A percentile compares a stretch with the other conserved stretches of the same genome.
phyloP scores from a whole-genome alignment of 2,113 vertebrate species.

The Candoia aspera region DNA sequence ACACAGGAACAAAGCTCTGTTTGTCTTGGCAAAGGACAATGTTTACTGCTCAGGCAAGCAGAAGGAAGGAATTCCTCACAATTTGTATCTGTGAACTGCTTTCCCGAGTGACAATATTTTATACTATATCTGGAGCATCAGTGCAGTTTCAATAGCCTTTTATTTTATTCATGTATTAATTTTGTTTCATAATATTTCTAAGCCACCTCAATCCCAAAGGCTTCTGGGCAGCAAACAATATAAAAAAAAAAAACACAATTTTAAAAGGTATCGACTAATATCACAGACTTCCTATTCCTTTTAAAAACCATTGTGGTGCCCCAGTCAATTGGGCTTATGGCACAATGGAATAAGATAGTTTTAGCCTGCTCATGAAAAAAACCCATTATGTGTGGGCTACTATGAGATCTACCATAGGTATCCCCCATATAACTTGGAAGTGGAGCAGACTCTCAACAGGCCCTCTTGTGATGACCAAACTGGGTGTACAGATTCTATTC shows the following conservation, averaged over 20 bases:
- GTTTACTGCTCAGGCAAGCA: slow-evolving; percentile 44
- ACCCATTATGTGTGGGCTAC: background rate
- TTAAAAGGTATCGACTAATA: background rate
- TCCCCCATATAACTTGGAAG: background rate
- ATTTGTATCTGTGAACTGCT: background rate
- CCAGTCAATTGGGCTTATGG: background rate
- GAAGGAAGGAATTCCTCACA: background rate
- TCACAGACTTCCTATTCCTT: background rate
- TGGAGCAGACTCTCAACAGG: background rate
- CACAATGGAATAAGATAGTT: background rate
- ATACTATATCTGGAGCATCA: background rate
- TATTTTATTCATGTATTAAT: background rate
- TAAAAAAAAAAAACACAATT: background rate
- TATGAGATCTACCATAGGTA: background rate
- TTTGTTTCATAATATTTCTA: background rate
- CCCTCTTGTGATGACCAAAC: background rate
- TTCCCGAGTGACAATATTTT: slow-evolving; percentile 3
- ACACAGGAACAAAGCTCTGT: slow-evolving; percentile 12
- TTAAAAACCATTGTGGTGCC: background rate
- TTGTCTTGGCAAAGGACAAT: slow-evolving; percentile 35
- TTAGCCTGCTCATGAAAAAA: background rate
- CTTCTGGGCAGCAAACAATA: background rate
- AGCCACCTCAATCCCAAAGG: background rate
- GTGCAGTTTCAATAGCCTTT: background rate
- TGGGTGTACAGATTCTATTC: background rate